These are phyloP conservation scores for Nephrotoma appendiculata DNA, from an alignment of 2,888 invertebrate genomes.

Conservation along the genomic window DNA sequence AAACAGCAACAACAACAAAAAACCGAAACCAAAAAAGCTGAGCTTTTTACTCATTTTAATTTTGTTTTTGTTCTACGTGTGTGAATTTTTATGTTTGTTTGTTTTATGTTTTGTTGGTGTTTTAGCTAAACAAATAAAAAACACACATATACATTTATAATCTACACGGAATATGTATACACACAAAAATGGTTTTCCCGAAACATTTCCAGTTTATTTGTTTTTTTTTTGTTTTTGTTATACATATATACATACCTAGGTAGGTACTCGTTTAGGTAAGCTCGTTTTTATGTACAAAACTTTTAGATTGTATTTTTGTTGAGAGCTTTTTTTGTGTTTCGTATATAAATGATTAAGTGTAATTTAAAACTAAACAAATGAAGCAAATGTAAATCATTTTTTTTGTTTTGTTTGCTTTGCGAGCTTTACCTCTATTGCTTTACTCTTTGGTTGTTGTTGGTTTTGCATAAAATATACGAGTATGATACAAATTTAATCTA, in stretches of 20 bases:
- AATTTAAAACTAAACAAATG: background rate
- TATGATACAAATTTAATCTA: background rate
- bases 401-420: background rate
- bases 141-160: background rate
- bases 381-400: background rate
- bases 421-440: background rate
- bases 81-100: background rate
- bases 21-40: background rate
- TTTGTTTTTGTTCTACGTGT: background rate
- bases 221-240: background rate
- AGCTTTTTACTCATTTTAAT: background rate
- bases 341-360: background rate
- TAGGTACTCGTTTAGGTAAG: background rate
- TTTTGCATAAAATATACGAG: background rate
- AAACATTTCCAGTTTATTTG: background rate
- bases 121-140: background rate
- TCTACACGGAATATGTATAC: background rate
- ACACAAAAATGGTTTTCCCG: background rate
- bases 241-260: background rate
- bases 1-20: background rate
- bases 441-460: background rate
- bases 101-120: background rate
- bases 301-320: background rate
- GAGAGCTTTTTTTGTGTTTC: background rate
- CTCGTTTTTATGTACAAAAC: background rate